Base-by-base conservation (phyloP, 2,113 vertebrate species). In the Chaetops frenatus region DNA sequence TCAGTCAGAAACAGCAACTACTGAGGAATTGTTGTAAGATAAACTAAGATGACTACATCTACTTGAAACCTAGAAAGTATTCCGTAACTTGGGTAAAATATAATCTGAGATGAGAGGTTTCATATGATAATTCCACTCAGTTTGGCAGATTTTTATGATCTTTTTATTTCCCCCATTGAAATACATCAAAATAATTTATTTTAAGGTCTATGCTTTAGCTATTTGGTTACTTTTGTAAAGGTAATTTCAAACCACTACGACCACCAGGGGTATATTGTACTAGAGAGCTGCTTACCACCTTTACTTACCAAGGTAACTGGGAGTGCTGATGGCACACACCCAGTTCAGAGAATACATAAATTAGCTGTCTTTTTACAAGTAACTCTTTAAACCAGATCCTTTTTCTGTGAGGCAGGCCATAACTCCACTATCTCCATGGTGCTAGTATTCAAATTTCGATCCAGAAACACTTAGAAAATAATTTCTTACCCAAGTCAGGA, bases 391-490 rank as follows among this genome's bases (percentile, higher is more conserved):
- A 78, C 10, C 36, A 94, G 57, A n/a, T 24, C 42, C 19, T 38
- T 74, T 78, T 64, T 50, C 60, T 77, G 6, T 28, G 50, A 89
- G 87, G 69, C 81, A 48, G 48, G 18, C 27, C 64, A 16, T 61
- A 85, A 81, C 60, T 83, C 36, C 61, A 64, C 31, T 79, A 56
- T 24, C 36, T 73, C 48, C 61, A 62, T 35, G 54, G 69, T 86
- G 13, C 19, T 83, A 54, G 27, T 38, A 73, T 60, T 23, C 61
- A 44, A 92, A 60, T 85, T 92, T 82, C 21, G 31, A 80, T 66
- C 44, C n/a, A 93, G 45, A 90, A 90, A 93, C 28, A 51, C 23
- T 90, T 60, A 81, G 28, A 94, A 95, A 94, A 90, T 76, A 67
- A 81, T 88, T 92, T 96, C 81, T 89, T 91, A 81, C 36, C 15